Evolutionary conservation across 2,888 invertebrate species (phyloP), one percentile per base, ranked within the genome.

Genomic region (Trissonchulus latispiculum): DNA sequence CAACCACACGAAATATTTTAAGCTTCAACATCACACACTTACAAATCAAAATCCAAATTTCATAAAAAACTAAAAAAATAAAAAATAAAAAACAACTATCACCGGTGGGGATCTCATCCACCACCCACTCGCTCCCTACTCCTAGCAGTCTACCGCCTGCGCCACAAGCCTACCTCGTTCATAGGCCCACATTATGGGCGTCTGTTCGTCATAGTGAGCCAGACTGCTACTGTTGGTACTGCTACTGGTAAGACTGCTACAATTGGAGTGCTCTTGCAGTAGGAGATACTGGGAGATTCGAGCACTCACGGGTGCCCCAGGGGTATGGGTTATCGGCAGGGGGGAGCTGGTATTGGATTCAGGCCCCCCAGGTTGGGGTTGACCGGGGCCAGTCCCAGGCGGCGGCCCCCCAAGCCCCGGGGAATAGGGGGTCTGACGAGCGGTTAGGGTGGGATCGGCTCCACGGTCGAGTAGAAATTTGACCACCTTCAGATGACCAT

Each of bases 151-250:
- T n/a, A n/a, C n/a, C n/a, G n/a, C n/a, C n/a, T n/a, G n/a, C n/a
- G n/a, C n/a, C n/a, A n/a, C 62, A 32, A 15, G 61, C 48, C 23
- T 70, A 81, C 83, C 83, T 79, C 80, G 79, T 75, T 85, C 85
- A 77, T 85, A 85, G 0, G 85, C 85, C 85, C 85, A 85, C 79
- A 85, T 83, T 8, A 85, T 78, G 1, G 84, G 82, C 1, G 84
- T 85, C 76, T 85, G 84, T 68, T 83, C 83, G 70, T 83, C 83
- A 29, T 78, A 76, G 64, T 81, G 81, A 76, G 81, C 81, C 73
- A 80, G 80, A 70, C 80, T 82, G 0, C 80, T 80, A 76, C 77
- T 81, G 74, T 81, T 81, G n/a, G 69, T 33, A 68, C 36, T 36
- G 28, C 28, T 64, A 29, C 33, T 64, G 23, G 3, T 8, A 15